These are phyloP conservation scores for Macropus fuliginosus DNA, from an alignment of 2,797 vertebrate genomes.

Conservation along the genomic window DNA sequence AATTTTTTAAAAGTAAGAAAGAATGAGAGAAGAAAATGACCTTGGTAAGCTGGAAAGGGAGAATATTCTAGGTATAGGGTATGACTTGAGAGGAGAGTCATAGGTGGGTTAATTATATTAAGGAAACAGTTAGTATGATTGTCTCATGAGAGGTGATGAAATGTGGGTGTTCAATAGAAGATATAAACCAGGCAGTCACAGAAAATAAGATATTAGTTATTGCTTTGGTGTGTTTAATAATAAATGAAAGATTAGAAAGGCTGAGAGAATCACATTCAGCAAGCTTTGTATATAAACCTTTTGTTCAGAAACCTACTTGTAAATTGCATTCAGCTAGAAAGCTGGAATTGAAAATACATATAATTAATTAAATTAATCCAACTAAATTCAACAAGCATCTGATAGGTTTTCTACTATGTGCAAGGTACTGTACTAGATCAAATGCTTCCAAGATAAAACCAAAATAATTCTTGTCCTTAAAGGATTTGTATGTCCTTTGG, in stretches of 20 bases:
- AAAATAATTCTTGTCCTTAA: neutral
- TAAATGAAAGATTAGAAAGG: slow-evolving; percentile 25
- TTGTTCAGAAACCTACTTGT: slow-evolving; percentile 35
- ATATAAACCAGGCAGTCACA: slow-evolving; percentile 36
- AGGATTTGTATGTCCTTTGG: neutral
- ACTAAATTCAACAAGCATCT: neutral
- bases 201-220: slow-evolving; percentile 23
- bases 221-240: slow-evolving; percentile 10
- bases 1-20: neutral
- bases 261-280: neutral
- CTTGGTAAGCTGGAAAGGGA: slow-evolving; percentile 1
- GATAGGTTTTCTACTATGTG: neutral
- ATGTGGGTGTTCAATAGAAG: slow-evolving; percentile 14
- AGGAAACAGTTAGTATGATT: neutral
- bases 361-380: neutral
- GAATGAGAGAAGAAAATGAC: neutral
- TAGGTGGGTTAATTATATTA: neutral
- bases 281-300: slow-evolving; percentile 39
- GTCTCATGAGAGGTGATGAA: slow-evolving; percentile 1
- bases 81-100: neutral
- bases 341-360: neutral
- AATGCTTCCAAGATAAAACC: neutral
- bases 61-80: neutral
- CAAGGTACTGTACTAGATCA: neutral
- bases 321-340: slow-evolving; percentile 40